Evolutionary conservation across 92 coral and sea anemone species (phyloP).

Genomic region (Zoanthus sociatus): DNA sequence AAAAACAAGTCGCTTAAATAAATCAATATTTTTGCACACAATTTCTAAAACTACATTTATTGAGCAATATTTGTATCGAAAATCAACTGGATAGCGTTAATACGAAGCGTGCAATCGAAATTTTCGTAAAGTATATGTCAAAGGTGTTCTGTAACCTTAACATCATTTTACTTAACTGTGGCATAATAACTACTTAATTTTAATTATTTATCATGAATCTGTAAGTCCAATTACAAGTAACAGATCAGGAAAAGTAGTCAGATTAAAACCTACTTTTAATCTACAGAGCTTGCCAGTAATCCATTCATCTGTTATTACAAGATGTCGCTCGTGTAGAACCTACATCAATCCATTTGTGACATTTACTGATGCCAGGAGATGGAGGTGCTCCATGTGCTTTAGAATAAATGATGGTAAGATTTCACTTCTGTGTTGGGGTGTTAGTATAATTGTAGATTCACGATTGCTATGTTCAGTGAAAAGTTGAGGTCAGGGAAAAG

Average conservation of each 20-base stretch:
- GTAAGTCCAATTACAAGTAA: no score
- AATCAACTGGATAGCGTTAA: no score
- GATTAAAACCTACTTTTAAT: not conserved
- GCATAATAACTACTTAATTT: no score
- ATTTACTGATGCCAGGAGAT: constrained; percentile 89
- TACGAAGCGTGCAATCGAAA: no score
- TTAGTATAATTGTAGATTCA: not conserved
- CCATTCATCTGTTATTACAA: constrained; percentile 94
- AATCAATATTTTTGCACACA: no score
- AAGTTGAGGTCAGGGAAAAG: not conserved
- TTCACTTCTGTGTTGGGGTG: not conserved
- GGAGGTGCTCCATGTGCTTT: constrained; percentile 98
- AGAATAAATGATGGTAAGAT: constrained; percentile 93
- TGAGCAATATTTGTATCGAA: no score
- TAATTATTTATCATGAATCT: no score
- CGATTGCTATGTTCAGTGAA: not conserved
- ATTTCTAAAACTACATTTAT: no score
- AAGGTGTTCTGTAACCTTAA: no score
- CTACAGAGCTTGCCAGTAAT: constrained; percentile 93
- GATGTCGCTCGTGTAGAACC: constrained; percentile 99
- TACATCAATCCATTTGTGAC: constrained; percentile 99
- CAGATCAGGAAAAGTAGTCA: not conserved
- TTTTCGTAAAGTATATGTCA: no score
- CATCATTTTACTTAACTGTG: no score
- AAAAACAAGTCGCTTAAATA: no score